Evolutionary conservation across 2,888 invertebrate species (phyloP).

Genomic region (Ceramica pisi): DNA sequence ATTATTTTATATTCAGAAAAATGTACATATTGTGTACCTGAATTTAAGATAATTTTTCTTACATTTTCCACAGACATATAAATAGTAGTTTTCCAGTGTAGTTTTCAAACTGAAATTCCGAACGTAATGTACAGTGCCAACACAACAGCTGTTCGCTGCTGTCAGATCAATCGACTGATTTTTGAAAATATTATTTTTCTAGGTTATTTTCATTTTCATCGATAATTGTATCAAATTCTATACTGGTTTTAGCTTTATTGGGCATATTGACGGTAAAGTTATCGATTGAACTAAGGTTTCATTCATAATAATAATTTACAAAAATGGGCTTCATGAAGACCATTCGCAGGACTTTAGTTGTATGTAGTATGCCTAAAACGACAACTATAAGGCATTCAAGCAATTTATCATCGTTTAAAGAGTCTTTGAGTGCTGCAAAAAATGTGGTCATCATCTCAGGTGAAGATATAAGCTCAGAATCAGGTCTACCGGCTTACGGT

Average conservation of each 20-base stretch:
- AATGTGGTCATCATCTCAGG: constrained; percentile 90
- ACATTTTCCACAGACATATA: too few species aligned
- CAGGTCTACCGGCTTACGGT: constrained; percentile 95
- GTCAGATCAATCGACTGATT: background rate
- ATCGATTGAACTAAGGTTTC: background rate
- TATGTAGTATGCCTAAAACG: constrained; percentile 18
- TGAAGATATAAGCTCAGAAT: constrained; percentile 94
- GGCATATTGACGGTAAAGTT: background rate
- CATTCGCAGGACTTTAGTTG: constrained; percentile 12
- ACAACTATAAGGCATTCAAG: constrained; percentile 22
- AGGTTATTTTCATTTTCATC: background rate
- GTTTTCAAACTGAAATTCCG: background rate
- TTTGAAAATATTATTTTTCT: background rate
- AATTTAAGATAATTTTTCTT: too few species aligned
- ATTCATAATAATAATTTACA: background rate
- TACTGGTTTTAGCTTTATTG: background rate
- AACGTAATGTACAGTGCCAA: background rate
- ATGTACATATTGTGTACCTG: too few species aligned
- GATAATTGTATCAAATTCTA: background rate
- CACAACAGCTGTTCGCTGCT: background rate
- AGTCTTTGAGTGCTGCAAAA: constrained; percentile 35
- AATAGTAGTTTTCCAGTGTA: too few species aligned
- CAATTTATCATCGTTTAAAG: constrained; percentile 24
- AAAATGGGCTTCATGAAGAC: constrained; percentile 4
- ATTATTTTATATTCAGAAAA: too few species aligned